A percentile compares a stretch with the other conserved stretches of the same genome.
Evolutionary conservation across 2,888 invertebrate species (phyloP).

Genomic region (Cantharis flavilabris): DNA sequence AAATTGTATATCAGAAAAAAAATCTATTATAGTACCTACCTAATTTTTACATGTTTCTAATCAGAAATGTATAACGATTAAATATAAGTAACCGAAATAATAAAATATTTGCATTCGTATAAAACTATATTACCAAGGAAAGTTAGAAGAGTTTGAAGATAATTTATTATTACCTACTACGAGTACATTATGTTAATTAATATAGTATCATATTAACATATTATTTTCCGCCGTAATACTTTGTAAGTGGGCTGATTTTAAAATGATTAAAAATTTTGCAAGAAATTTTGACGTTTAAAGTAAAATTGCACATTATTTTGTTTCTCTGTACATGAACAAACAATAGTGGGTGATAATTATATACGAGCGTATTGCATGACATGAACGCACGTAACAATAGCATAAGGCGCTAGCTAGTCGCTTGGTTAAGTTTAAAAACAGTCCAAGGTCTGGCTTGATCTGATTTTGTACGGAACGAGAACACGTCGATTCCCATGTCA

Average conservation of each 20-base stretch:
- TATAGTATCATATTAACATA: no score
- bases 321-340: conserved; percentile 32
- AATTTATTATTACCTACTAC: no score
- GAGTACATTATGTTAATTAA: no score
- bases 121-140: no score
- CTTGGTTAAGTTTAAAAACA: conserved; percentile 45
- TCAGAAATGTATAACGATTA: no score
- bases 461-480: conserved; percentile 49
- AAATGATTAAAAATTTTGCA: background rate
- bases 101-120: no score
- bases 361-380: conserved; percentile 42
- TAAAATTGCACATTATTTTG: background rate
- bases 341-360: conserved; percentile 42
- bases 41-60: no score
- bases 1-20: no score
- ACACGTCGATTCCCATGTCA: conserved; percentile 51
- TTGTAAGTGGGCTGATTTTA: background rate
- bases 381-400: conserved; percentile 38
- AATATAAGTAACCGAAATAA: no score
- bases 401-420: conserved; percentile 40
- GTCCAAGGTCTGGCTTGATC: conserved; percentile 50
- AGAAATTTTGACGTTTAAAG: background rate
- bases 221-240: no score
- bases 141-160: no score
- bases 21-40: no score